phyloP scores from a whole-genome alignment of 2,888 invertebrate species.

The Apocheima hispidaria region DNA sequence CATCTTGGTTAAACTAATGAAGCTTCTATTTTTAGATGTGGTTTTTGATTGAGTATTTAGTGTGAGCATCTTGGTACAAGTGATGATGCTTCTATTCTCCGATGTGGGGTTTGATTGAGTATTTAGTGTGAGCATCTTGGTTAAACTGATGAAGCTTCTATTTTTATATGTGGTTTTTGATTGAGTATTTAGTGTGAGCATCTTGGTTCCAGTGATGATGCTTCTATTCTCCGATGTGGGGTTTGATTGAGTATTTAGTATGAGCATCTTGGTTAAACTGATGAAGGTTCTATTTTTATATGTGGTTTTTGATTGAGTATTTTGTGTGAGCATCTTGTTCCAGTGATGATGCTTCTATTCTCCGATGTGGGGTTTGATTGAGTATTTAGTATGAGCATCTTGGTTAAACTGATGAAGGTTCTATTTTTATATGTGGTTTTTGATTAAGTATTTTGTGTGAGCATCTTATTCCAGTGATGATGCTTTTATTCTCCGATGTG shows the following conservation, averaged over 20 bases:
- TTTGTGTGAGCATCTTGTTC: slow-evolving; percentile 3
- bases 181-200: slow-evolving; percentile 26
- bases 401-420: not conserved
- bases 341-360: not conserved
- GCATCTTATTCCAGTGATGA: not conserved
- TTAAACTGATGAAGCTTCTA: not conserved
- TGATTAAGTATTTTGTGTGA: slow-evolving; percentile 23
- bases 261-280: slow-evolving; percentile 3
- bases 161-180: slow-evolving; percentile 14
- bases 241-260: slow-evolving; percentile 22
- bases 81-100: slow-evolving; percentile 4
- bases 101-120: slow-evolving; percentile 23
- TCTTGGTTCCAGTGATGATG: not conserved
- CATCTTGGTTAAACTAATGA: not conserved
- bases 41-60: slow-evolving; percentile 23
- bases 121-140: slow-evolving; percentile 14
- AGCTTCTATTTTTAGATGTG: slow-evolving; percentile 14
- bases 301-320: slow-evolving; percentile 27
- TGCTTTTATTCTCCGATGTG: slow-evolving; percentile 16
- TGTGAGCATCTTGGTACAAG: slow-evolving; percentile 3
- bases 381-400: slow-evolving; percentile 24
- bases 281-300: slow-evolving; percentile 4
- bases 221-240: slow-evolving; percentile 16
- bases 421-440: slow-evolving; percentile 14
- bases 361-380: slow-evolving; percentile 16